phyloP scores from a whole-genome alignment of 2,113 vertebrate genomes.

The Triplophysa siluroides region DNA sequence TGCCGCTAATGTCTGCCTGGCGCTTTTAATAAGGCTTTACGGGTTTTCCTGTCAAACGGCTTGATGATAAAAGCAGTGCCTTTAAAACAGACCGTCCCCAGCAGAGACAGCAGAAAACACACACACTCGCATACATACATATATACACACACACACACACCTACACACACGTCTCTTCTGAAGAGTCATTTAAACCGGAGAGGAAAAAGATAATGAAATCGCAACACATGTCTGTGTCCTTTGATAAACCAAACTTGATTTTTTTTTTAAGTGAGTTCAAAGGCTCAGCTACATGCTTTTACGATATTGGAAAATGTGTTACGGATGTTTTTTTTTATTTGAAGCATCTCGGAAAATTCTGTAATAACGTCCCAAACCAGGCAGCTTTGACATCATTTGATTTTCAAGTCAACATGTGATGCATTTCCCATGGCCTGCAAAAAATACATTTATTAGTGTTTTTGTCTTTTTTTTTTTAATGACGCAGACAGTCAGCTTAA shows the following conservation, averaged over 20 bases:
- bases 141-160: not conserved
- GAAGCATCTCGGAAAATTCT: no score
- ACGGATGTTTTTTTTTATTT: no score
- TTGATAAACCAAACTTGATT: slow-evolving; percentile 39
- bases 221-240: slow-evolving; percentile 50
- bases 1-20: slow-evolving; percentile 67
- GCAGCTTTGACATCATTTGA: no score
- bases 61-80: slow-evolving; percentile 62
- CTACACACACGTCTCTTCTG: slow-evolving; percentile 52
- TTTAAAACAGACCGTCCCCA: slow-evolving; percentile 57
- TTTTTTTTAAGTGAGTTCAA: not conserved
- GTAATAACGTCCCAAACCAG: not conserved
- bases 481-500: no score
- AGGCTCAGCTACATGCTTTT: slow-evolving; percentile 1
- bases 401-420: no score
- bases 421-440: no score
- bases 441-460: no score
- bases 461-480: no score
- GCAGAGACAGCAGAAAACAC: slow-evolving; percentile 42
- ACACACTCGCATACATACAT: slow-evolving; percentile 45
- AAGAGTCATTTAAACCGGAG: slow-evolving; percentile 58
- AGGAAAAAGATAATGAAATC: slow-evolving; percentile 56
- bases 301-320: not conserved
- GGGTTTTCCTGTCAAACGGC: slow-evolving; percentile 67
- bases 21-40: slow-evolving; percentile 68